These are phyloP conservation scores for Paramormyrops hopkinsi DNA, from an alignment of 2,797 vertebrate genomes.

Conservation along the genomic window DNA sequence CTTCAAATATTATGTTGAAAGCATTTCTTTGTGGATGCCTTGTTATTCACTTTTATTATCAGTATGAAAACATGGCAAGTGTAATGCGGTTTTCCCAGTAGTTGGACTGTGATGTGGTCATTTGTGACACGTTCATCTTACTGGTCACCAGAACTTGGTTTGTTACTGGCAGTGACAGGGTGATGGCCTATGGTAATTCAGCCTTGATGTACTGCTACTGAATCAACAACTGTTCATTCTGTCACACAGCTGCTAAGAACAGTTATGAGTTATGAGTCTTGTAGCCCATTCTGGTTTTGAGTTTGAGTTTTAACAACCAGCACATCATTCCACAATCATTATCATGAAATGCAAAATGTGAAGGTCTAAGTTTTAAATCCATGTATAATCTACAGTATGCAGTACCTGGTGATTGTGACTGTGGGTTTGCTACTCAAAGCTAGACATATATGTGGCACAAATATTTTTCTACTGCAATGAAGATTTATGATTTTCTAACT, in stretches of 20 bases:
- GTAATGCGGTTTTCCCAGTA: background rate
- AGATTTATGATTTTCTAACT: background rate
- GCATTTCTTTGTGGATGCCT: background rate
- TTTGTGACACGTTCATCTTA: background rate
- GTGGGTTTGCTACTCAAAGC: background rate
- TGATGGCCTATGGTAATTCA: background rate
- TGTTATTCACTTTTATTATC: background rate
- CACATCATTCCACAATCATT: background rate
- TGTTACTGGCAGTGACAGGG: background rate
- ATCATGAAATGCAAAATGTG: background rate
- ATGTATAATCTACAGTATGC: background rate
- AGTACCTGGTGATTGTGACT: background rate
- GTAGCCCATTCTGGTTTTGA: background rate
- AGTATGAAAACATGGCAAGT: background rate
- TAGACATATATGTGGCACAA: background rate
- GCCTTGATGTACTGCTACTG: background rate
- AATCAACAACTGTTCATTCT: background rate
- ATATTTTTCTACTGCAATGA: background rate
- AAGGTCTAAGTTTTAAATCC: background rate
- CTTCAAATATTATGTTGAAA: background rate
- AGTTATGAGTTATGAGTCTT: background rate
- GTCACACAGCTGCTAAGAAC: background rate
- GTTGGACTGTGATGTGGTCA: background rate
- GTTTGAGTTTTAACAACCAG: background rate
- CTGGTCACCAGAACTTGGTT: background rate